phyloP scores from a whole-genome alignment of 2,888 invertebrate genomes.

The Idaea aversata region DNA sequence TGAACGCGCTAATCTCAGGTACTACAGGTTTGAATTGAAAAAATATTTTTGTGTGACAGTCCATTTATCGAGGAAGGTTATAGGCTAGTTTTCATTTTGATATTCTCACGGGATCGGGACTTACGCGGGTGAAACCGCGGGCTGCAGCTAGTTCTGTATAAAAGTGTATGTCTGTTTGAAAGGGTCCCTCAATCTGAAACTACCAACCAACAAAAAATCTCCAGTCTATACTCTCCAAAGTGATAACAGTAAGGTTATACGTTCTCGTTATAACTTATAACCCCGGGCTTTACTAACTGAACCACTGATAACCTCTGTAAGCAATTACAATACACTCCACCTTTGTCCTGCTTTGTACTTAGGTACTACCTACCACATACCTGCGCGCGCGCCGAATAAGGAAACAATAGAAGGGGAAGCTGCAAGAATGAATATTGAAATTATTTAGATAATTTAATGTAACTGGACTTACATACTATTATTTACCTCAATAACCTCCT shows the following conservation, averaged over 20 bases:
- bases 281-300: slow-evolving; percentile 22
- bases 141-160: too few relatives aligned
- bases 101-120: too few relatives aligned
- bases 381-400: slow-evolving; percentile 22
- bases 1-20: too few relatives aligned
- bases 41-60: too few relatives aligned
- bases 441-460: background rate
- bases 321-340: slow-evolving; percentile 46
- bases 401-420: slow-evolving; percentile 9
- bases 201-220: background rate
- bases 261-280: slow-evolving; percentile 35
- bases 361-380: slow-evolving; percentile 26
- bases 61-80: too few relatives aligned
- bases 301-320: slow-evolving; percentile 42
- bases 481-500: slow-evolving; percentile 5
- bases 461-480: background rate
- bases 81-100: too few relatives aligned
- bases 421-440: background rate
- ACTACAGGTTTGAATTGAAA: too few relatives aligned
- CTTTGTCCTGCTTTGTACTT: slow-evolving; percentile 30
- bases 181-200: too few relatives aligned
- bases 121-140: too few relatives aligned
- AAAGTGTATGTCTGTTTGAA: too few relatives aligned
- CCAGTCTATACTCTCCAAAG: background rate
- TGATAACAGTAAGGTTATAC: slow-evolving; percentile 22